phyloP scores from a whole-genome alignment of 2,113 vertebrate genomes.

The Corythoichthys intestinalis region DNA sequence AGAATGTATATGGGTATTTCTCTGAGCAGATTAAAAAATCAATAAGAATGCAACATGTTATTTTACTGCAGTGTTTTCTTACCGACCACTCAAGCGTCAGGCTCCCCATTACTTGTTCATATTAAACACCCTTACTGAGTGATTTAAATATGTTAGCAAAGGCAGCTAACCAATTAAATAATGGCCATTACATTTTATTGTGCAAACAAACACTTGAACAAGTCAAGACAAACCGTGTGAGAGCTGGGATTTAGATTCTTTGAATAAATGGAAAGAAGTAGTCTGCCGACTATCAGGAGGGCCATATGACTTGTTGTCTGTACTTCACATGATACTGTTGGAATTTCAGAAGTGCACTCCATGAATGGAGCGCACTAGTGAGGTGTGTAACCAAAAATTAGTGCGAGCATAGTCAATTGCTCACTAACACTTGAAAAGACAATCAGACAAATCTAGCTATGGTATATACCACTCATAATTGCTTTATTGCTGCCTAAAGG shows the following conservation, averaged over 20 bases:
- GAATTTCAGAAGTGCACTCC: conserved; percentile 57
- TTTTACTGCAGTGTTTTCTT: too few relatives aligned
- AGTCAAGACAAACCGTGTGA: conserved; percentile 8
- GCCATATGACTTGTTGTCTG: conserved; percentile 52
- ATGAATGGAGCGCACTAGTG: conserved; percentile 23
- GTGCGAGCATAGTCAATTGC: conserved; percentile 7
- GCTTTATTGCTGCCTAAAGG: not conserved
- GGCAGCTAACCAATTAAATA: not conserved
- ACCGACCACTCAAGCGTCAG: too few relatives aligned
- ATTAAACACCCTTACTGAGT: not conserved
- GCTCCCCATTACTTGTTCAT: not conserved
- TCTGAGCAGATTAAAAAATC: too few relatives aligned
- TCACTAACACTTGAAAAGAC: not conserved
- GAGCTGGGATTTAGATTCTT: not conserved
- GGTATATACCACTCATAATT: not conserved
- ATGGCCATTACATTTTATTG: not conserved
- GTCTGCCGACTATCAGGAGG: conserved; percentile 17
- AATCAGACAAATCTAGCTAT: not conserved
- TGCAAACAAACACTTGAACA: not conserved
- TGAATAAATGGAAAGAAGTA: conserved; percentile 6
- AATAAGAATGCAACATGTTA: too few relatives aligned
- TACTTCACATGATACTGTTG: conserved; percentile 56
- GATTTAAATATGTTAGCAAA: not conserved
- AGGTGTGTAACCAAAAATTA: conserved; percentile 29
- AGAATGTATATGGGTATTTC: too few relatives aligned